Percentiles rank a stretch among this genome's conserved stretches.
These are phyloP conservation scores for Peromyscus polionotus DNA, from an alignment of 2,113 vertebrate genomes.

Conservation along the genomic window DNA sequence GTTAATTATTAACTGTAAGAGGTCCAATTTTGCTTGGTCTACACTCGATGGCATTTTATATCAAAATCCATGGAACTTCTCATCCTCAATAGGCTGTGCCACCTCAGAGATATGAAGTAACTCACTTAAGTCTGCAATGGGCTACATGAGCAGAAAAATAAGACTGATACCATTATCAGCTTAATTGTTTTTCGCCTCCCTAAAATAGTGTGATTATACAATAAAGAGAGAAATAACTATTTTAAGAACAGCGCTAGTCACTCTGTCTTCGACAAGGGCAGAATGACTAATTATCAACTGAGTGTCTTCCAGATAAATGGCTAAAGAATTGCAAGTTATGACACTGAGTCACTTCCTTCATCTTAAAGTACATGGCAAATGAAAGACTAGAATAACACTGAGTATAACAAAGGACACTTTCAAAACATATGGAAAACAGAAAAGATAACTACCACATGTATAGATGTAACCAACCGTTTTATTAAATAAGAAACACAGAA, in stretches of 20 bases:
- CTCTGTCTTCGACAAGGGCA: neutral
- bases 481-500: too few species aligned
- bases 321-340: neutral
- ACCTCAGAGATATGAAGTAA: neutral
- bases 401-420: neutral
- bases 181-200: neutral
- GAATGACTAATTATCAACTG: neutral
- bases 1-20: neutral
- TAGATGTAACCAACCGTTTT: too few species aligned
- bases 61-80: neutral
- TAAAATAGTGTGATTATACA: neutral
- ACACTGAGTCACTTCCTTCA: neutral
- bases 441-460: neutral
- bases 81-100: too few species aligned
- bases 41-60: neutral
- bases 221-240: neutral
- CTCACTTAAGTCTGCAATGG: neutral
- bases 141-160: neutral
- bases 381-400: neutral
- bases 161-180: neutral
- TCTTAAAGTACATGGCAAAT: neutral
- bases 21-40: neutral
- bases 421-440: neutral
- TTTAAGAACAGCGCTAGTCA: constrained; percentile 1
- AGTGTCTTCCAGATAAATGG: neutral